Evolutionary conservation across 2,888 invertebrate species (phyloP).

Genomic region (Ophioninae sp.): DNA sequence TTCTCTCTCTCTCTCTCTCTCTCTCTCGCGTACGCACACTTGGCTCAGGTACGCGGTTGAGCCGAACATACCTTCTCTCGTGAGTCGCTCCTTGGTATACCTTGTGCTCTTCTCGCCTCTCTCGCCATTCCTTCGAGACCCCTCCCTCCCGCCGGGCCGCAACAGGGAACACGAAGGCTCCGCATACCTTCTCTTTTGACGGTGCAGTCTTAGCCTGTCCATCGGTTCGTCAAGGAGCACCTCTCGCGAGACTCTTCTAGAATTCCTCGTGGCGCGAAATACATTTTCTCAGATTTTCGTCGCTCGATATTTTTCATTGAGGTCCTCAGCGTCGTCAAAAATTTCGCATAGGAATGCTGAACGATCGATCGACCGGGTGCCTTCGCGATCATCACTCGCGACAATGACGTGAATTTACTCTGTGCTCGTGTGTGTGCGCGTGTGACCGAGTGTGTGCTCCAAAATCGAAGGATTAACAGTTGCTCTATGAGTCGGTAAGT

Average conservation of each 20-base stretch:
- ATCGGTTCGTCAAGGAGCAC: slow-evolving; percentile 75
- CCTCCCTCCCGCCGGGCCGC: slow-evolving; percentile 40
- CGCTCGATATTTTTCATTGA: slow-evolving; percentile 3
- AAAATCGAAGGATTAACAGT: slow-evolving; percentile 63
- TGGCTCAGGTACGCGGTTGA: slow-evolving; percentile 60
- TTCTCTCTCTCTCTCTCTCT: slow-evolving; percentile 38
- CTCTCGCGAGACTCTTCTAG: slow-evolving; percentile 70
- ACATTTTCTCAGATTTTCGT: slow-evolving; percentile 1
- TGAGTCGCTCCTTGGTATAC: slow-evolving; percentile 57
- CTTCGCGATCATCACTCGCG: slow-evolving; percentile 40
- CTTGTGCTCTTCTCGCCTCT: slow-evolving; percentile 65
- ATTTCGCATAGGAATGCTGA: slow-evolving; percentile 18
- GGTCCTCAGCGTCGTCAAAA: not conserved
- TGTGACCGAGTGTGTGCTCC: too few species aligned
- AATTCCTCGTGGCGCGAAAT: slow-evolving; percentile 27
- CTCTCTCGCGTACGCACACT: slow-evolving; percentile 12
- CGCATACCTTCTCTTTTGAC: slow-evolving; percentile 76
- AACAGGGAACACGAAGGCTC: slow-evolving; percentile 70
- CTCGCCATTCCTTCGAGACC: slow-evolving; percentile 75
- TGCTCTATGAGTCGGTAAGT: slow-evolving; percentile 63
- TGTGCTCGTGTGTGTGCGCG: not conserved
- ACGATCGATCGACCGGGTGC: slow-evolving; percentile 10
- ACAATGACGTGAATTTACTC: slow-evolving; percentile 62
- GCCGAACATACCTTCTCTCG: slow-evolving; percentile 61
- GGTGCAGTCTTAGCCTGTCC: slow-evolving; percentile 78